Evolutionary conservation across 2,797 vertebrate species (phyloP), one percentile per base, ranked within the genome.

Genomic region (Oryzias sinensis): DNA sequence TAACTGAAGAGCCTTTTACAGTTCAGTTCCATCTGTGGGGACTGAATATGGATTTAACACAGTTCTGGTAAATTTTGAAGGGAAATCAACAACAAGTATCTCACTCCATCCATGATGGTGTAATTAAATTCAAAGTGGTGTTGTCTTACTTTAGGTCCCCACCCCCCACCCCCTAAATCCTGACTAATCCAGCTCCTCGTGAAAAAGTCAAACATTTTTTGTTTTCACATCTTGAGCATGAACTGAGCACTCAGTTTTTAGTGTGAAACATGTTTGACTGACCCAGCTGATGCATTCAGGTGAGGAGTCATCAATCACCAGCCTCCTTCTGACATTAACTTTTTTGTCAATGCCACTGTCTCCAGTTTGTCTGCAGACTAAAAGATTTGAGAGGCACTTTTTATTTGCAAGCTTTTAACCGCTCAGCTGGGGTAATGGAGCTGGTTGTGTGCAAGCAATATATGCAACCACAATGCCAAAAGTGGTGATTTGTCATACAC

Each of bases 401-500:
- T 90, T 91, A 91, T 91, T 91, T 89, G 87, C 75, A 83, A 73
- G 84, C 90, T 90, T 89, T 92, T 86, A 89, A 88, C 87, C 73
- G 82, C 90, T 91, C 87, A 83, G 79, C 87, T 47, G 54, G 81
- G 87, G 89, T 93, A 93, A 93, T 93, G 92, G 90, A 91, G 79
- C 87, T 88, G 88, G 82, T 89, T 87, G 85, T 59, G 80, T 77
- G 79, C 79, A 77, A 88, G 89, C 91, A 92, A 90, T 90, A 92
- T 92, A 92, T 88, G 90, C 86, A 88, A 91, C 91, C 90, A 70
- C 91, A 90, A 89, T 89, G 82, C 87, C 90, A 91, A 92, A 93
- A 93, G 92, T 91, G 90, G 91, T 91, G 89, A 92, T 93, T 91
- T 87, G 89, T 92, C 91, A 91, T 93, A 88, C 78, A 37, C 74